Conservation (phyloP, 2,113 vertebrate genomes). For the Thamnophis sirtalis region DNA sequence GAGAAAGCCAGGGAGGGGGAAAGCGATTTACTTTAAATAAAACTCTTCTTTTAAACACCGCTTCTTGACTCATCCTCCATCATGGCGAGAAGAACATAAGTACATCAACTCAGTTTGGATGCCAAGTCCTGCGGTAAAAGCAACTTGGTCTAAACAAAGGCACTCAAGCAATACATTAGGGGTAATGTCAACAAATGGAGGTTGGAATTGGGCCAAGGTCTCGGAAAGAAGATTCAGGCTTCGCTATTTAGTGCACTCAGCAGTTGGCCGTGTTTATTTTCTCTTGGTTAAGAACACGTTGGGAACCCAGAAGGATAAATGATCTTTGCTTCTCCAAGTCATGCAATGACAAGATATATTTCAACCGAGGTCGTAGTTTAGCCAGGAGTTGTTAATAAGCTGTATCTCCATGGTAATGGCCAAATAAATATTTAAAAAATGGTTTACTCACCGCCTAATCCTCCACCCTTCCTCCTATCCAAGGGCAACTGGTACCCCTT, state of each 20-base stretch:
- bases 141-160: slow-evolving; percentile 54
- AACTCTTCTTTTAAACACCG: slow-evolving; percentile 47
- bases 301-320: slow-evolving; percentile 53
- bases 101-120: slow-evolving; percentile 15
- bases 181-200: slow-evolving; percentile 37
- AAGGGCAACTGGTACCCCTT: slow-evolving; percentile 14
- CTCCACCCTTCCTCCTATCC: slow-evolving; percentile 10
- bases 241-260: slow-evolving; percentile 54
- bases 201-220: slow-evolving; percentile 63
- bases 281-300: slow-evolving; percentile 75
- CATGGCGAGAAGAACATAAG: neutral
- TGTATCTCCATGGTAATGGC: slow-evolving; percentile 52
- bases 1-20: neutral
- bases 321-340: slow-evolving; percentile 38
- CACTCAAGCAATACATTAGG: slow-evolving; percentile 46
- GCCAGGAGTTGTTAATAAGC: slow-evolving; percentile 47
- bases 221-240: slow-evolving; percentile 56
- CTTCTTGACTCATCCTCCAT: neutral
- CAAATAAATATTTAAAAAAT: neutral
- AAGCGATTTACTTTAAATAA: slow-evolving; percentile 43
- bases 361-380: slow-evolving; percentile 30
- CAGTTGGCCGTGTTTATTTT: neutral
- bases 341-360: slow-evolving; percentile 34
- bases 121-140: slow-evolving; percentile 12
- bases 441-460: slow-evolving; percentile 30